Evolutionary conservation across 2,888 invertebrate species (phyloP).

Genomic region (Euphydryas editha): DNA sequence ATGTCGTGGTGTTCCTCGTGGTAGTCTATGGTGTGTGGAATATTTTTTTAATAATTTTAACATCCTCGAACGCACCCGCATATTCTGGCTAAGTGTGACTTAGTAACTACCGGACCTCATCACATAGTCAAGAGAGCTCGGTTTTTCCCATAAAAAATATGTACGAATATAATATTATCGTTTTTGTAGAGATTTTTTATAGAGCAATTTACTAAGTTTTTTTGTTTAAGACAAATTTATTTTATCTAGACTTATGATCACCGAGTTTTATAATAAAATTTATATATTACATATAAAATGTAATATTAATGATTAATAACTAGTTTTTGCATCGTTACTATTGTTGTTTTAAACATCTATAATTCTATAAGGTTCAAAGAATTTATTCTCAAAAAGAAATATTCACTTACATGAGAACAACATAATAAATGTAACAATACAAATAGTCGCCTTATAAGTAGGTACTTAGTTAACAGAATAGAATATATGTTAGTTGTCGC

Average conservation of each 20-base stretch:
- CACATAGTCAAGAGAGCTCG: background rate
- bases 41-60: too few relatives aligned
- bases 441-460: too few relatives aligned
- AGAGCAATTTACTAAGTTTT: slow-evolving; percentile 15
- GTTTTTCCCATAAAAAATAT: slow-evolving; percentile 10
- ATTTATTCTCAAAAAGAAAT: too few relatives aligned
- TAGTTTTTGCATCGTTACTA: too few relatives aligned
- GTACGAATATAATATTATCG: background rate
- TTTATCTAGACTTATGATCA: slow-evolving; percentile 22
- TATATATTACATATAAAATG: background rate
- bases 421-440: too few relatives aligned
- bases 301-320: slow-evolving; percentile 4
- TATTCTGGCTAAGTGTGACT: background rate
- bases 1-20: too few relatives aligned
- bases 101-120: background rate
- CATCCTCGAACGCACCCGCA: background rate
- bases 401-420: too few relatives aligned
- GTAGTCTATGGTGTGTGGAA: too few relatives aligned
- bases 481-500: too few relatives aligned
- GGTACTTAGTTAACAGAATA: too few relatives aligned
- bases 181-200: slow-evolving; percentile 10
- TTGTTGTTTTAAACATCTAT: too few relatives aligned
- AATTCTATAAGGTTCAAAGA: too few relatives aligned
- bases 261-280: background rate
- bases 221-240: slow-evolving; percentile 18